Evolutionary conservation across 2,888 invertebrate genomes (phyloP), one percentile per base, ranked within the genome.

Genomic region (Eupeodes latifasciatus): DNA sequence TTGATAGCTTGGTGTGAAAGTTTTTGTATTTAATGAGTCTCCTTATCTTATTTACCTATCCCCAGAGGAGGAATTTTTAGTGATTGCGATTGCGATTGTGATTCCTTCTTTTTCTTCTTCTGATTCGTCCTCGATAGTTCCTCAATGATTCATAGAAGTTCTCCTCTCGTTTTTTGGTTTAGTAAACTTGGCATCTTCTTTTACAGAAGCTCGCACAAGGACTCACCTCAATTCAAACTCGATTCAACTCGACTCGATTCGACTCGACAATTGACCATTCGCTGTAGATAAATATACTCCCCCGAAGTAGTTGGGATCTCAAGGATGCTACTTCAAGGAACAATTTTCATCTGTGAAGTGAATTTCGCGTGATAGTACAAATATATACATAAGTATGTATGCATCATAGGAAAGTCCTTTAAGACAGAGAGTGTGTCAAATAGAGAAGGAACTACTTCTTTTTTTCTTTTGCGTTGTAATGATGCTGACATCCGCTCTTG

Each of bases 1-100:
- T 36, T 36, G 36, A 36, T 36, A 36, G 72, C 64, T 84, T 88
- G 74, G 88, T 88, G 88, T 81, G 84, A 88, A 88, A 88, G 84
- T 88, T 88, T 85, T 88, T 88, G 88, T 84, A 88, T 88, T 88
- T 88, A 88, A 88, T 88, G 88, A 88, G 88, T 84, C 80, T 78
- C 88, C 84, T 84, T 88, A 88, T 88, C 88, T 84, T 88, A 88
- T 88, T 88, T 88, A 88, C 84, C 88, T 88, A 78, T 88, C 72
- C 88, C 84, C 69, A 57, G 69, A 62, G 78, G 69, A 81, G 69
- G 81, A 75, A 74, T 88, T 85, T 75, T 84, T 69, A 84, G 78
- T 78, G 87, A 87, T 81, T 81, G 62, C 74, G 19, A 66, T 62
- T 59, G 61, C 36, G 53, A 76, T 67, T 59, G 47, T 34, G 80